Evolutionary conservation across 2,113 vertebrate species (phyloP), one percentile per base, ranked within the genome.

Genomic region (Butorides virescens): DNA sequence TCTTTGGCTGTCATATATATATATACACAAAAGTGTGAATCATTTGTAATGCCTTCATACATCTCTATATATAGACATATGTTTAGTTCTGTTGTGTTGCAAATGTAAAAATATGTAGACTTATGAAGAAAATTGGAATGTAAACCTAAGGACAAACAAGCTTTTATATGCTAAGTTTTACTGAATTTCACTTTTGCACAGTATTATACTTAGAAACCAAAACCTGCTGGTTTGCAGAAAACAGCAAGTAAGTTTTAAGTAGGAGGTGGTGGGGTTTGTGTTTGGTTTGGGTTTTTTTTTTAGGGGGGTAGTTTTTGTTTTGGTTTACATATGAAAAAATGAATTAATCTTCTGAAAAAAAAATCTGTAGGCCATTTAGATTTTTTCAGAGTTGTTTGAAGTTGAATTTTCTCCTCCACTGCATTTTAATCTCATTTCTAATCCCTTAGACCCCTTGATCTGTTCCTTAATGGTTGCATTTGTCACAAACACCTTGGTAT

Each of bases 341-440:
- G 15, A 61, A 34, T 67, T 83, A 9, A 61, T 63, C 19, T 79
- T 72, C 16, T 11, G 7, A 49, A 62, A 52, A 58, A 25, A 11
- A 19, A 22, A 18, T 10, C 17, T 74, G 9, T 83, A 55, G 47
- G 19, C 30, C 21, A 22, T 73, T 92, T 78, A 82, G 26, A 10
- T 25, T 85, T 94, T 83, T 9, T 17, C 27, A 19, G 15, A 21
- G 16, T 67, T 55, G 25, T 93, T 92, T 97, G 73, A 78, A 68
- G 66, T 68, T 92, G 9, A 52, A 44, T 92, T 95, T 93, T 93
- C 50, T 92, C 50, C 67, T 92, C 68, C 72, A 77, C 5, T n/a
- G n/a, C 75, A 71, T 83, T 95, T 96, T 59, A 84, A 77, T 88
- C 73, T 75, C 26, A 34, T 93, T 88, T 91, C 27, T 92, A 86